Evolutionary conservation across 2,888 invertebrate species (phyloP), one percentile per base, ranked within the genome.

Genomic region (Exephanes ischioxanthus): DNA sequence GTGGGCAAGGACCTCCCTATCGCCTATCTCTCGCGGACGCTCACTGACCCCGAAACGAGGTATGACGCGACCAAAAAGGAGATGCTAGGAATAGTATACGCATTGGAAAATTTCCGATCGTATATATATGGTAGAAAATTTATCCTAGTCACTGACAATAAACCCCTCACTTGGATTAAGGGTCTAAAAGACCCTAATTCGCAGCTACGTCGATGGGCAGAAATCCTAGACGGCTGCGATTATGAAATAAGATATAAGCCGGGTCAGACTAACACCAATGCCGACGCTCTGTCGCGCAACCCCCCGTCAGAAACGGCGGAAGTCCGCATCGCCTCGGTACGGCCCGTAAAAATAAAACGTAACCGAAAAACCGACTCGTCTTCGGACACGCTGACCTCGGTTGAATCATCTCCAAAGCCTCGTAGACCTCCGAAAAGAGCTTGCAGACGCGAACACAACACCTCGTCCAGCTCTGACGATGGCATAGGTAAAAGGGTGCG

Each of bases 1-100:
- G 89, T 91, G 61, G 91, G 90, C 4, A 88, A 91, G 68, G 93
- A 93, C 70, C 81, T 87, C 5, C 91, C 91, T 7, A 87, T 92
- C 19, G 91, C 92, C n/a, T 92, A 87, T 75, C 90, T 90, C 0
- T 90, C 89, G 11, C 68, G 91, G 19, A 91, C 91, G 9, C 51
- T 88, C 22, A 91, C 89, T 80, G 86, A 87, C 76, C 83, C 90
- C 1, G 91, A 92, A 87, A 80, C 66, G 55, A 90, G 90, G 66
- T 91, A 91, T 70, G 71, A 71, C 11, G 71, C 71, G 14, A 71
- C 71, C 2, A 53, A 71, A 9, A 71, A 71, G 19, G 71, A 82
- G 81, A 1, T 90, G 89, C 22, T 91, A 83, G 92, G 90, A 9
- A 89, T 92, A 2, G 87, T 92, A 22, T 91, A 89, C 87, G 89